Percentiles rank a stretch among this genome's conserved stretches.
These are phyloP conservation scores for Scomber colias DNA, from an alignment of 2,113 vertebrate species.

Conservation along the genomic window DNA sequence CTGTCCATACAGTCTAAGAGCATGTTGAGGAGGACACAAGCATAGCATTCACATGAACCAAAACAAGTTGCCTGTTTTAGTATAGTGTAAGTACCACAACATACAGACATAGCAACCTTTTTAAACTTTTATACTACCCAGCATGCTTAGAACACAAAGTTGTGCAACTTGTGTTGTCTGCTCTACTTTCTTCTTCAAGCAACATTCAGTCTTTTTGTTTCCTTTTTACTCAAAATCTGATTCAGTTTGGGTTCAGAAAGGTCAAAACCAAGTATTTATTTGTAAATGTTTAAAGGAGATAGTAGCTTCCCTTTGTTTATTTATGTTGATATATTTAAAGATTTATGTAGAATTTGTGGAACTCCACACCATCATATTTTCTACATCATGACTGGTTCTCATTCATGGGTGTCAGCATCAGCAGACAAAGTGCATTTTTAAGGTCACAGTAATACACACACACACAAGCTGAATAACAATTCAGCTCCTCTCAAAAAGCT, in stretches of 20 bases:
- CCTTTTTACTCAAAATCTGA: conserved; percentile 20
- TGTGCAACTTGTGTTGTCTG: conserved; percentile 45
- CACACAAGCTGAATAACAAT: not conserved
- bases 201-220: conserved; percentile 8
- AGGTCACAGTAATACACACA: not conserved
- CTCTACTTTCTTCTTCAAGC: conserved; percentile 27
- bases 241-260: conserved; percentile 44
- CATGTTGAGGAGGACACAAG: conserved; percentile 55
- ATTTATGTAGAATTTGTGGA: conserved; percentile 39
- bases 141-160: conserved; percentile 53
- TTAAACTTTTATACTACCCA: conserved; percentile 33
- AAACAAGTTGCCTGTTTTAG: conserved; percentile 29
- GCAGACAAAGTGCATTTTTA: conserved; percentile 3
- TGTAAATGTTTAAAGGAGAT: conserved; percentile 86
- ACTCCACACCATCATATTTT: conserved; percentile 27
- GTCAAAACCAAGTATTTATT: conserved; percentile 85
- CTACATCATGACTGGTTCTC: not conserved
- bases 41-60: conserved; percentile 38
- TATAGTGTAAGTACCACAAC: conserved; percentile 8
- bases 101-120: conserved; percentile 17
- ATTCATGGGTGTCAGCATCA: conserved; percentile 12
- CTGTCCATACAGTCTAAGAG: conserved; percentile 36
- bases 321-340: conserved; percentile 86
- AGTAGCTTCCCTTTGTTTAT: conserved; percentile 82
- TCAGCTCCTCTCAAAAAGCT: not conserved